phyloP scores from a whole-genome alignment of 2,888 invertebrate genomes.

The Lycaena phlaeas region DNA sequence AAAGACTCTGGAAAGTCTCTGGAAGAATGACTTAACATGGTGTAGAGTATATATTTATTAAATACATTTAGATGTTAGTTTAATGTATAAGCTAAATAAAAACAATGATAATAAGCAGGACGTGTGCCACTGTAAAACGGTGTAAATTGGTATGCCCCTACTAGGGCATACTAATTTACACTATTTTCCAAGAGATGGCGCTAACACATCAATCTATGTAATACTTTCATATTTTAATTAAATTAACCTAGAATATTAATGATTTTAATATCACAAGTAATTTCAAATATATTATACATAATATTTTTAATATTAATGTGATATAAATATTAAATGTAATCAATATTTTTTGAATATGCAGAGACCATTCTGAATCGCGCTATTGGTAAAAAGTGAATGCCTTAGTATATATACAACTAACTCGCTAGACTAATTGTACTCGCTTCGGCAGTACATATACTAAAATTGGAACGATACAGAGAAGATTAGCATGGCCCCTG shows the following conservation, averaged over 20 bases:
- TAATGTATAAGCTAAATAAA: too few species aligned
- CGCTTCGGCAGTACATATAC: constrained; percentile 53
- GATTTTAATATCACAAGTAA: background rate
- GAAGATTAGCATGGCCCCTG: constrained; percentile 57
- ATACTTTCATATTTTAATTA: background rate
- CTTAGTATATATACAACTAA: background rate
- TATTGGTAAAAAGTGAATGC: background rate
- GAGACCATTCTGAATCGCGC: background rate
- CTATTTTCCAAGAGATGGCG: background rate
- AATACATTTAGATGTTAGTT: too few species aligned
- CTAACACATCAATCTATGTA: background rate
- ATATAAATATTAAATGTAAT: background rate
- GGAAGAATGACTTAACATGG: too few species aligned
- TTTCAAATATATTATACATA: background rate
- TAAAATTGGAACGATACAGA: constrained; percentile 54
- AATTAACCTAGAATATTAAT: background rate
- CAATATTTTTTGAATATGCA: background rate
- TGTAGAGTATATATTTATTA: too few species aligned
- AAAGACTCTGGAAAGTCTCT: too few species aligned
- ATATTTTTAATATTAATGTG: background rate
- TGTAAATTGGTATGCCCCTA: too few species aligned
- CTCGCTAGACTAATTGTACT: constrained; percentile 25
- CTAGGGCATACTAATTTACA: too few species aligned
- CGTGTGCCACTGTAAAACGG: too few species aligned
- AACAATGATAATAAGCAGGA: too few species aligned